Percentiles rank a stretch among this genome's conserved stretches.
Evolutionary conservation across 2,113 vertebrate species (phyloP).

Genomic region (Oncorhynchus masou): DNA sequence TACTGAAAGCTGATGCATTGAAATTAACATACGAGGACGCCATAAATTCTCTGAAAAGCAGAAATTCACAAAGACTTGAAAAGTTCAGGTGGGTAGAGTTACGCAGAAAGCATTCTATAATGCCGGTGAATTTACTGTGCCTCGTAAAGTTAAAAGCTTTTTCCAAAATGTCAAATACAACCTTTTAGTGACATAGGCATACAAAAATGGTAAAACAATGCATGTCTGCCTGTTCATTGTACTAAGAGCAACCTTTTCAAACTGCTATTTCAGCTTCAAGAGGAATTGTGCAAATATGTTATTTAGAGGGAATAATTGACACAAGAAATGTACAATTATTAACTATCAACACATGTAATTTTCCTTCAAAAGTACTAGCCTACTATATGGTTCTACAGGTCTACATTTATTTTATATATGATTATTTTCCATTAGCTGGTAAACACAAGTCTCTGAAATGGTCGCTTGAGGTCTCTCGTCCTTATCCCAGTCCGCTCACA

Average conservation of each 20-base stretch:
- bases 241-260: constrained; percentile 64
- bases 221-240: constrained; percentile 40
- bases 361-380: neutral
- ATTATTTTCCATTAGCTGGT: neutral
- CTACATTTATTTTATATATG: neutral
- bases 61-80: constrained; percentile 50
- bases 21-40: neutral
- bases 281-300: constrained; percentile 28
- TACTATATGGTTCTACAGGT: neutral
- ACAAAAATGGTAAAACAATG: constrained; percentile 54
- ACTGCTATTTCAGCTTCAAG: constrained; percentile 45
- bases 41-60: neutral
- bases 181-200: constrained; percentile 33
- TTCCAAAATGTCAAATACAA: constrained; percentile 71
- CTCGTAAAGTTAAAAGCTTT: constrained; percentile 66
- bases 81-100: constrained; percentile 53
- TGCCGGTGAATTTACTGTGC: constrained; percentile 57
- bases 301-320: neutral
- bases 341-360: neutral
- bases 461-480: constrained; percentile 11
- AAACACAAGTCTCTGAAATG: neutral
- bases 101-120: constrained; percentile 50
- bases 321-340: neutral
- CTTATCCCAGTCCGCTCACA: neutral
- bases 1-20: too few relatives aligned